These are phyloP conservation scores for Euphydryas editha DNA, from an alignment of 2,888 invertebrate genomes.

Conservation along the genomic window DNA sequence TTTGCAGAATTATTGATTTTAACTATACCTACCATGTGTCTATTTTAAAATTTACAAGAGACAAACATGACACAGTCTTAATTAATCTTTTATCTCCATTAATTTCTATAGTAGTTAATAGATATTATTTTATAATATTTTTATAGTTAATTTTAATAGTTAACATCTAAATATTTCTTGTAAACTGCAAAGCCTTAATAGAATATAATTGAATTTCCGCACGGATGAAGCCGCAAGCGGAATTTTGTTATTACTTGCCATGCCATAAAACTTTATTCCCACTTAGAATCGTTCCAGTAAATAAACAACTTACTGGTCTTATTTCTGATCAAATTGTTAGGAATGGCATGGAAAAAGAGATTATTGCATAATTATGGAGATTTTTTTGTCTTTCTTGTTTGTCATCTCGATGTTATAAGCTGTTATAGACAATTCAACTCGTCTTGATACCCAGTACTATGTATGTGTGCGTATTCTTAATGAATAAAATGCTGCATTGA, in stretches of 20 bases:
- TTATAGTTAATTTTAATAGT: too few relatives aligned
- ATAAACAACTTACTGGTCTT: slow-evolving; percentile 3
- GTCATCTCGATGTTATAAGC: too few relatives aligned
- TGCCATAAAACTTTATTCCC: slow-evolving; percentile 10
- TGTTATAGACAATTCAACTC: too few relatives aligned
- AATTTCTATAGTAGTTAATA: too few relatives aligned
- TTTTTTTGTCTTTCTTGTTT: not conserved
- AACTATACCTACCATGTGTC: too few relatives aligned
- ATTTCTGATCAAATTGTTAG: slow-evolving; percentile 2
- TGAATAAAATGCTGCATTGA: too few relatives aligned
- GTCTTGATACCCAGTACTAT: too few relatives aligned
- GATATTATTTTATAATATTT: too few relatives aligned
- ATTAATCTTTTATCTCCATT: too few relatives aligned
- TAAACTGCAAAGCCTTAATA: not conserved
- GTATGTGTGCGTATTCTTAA: too few relatives aligned
- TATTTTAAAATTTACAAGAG: not conserved
- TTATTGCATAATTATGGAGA: slow-evolving; percentile 1
- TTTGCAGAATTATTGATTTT: too few relatives aligned
- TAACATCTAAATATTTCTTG: not conserved
- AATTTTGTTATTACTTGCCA: slow-evolving; percentile 5
- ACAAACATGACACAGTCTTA: not conserved
- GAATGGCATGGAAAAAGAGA: not conserved
- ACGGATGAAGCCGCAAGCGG: slow-evolving; percentile 2
- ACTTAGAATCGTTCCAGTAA: not conserved
- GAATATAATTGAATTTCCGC: slow-evolving; percentile 2